Percentiles rank a stretch among this genome's conserved stretches.
These are phyloP conservation scores for Gastrophysa polygoni DNA, from an alignment of 2,888 invertebrate species.

Conservation along the genomic window DNA sequence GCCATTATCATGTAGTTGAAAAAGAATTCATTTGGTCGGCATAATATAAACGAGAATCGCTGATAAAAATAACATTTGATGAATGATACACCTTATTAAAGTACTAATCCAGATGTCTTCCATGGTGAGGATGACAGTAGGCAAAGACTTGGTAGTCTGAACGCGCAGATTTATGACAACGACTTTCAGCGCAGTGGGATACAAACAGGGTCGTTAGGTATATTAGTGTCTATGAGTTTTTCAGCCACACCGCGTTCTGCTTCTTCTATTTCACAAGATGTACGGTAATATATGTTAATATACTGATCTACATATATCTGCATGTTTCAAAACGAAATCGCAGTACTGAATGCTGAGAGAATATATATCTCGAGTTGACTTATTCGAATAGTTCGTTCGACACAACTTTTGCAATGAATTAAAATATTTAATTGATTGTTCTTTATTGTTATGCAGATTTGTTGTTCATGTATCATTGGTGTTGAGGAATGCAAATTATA, in stretches of 20 bases:
- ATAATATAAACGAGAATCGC: not conserved
- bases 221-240: slow-evolving; percentile 41
- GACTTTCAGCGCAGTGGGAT: slow-evolving; percentile 42
- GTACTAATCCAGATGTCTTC: slow-evolving; percentile 16
- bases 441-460: slow-evolving; percentile 24
- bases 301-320: slow-evolving; percentile 19
- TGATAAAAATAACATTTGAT: not conserved
- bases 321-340: slow-evolving; percentile 11
- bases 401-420: slow-evolving; percentile 21
- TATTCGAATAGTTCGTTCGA: slow-evolving; percentile 6
- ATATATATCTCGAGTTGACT: slow-evolving; percentile 9
- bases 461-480: slow-evolving; percentile 10
- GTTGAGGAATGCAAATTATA: not conserved
- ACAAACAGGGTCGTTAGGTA: slow-evolving; percentile 43
- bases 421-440: slow-evolving; percentile 24
- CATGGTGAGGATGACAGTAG: slow-evolving; percentile 35
- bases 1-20: too few species aligned
- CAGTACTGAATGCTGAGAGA: not conserved
- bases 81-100: not conserved
- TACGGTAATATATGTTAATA: slow-evolving; percentile 24
- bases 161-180: slow-evolving; percentile 38
- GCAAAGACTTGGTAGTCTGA: slow-evolving; percentile 33
- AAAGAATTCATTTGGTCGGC: too few species aligned
- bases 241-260: slow-evolving; percentile 37
- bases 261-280: slow-evolving; percentile 37